Evolutionary conservation across 2,113 vertebrate species (phyloP).

Genomic region (Gnathonemus echidnorhynchus): DNA sequence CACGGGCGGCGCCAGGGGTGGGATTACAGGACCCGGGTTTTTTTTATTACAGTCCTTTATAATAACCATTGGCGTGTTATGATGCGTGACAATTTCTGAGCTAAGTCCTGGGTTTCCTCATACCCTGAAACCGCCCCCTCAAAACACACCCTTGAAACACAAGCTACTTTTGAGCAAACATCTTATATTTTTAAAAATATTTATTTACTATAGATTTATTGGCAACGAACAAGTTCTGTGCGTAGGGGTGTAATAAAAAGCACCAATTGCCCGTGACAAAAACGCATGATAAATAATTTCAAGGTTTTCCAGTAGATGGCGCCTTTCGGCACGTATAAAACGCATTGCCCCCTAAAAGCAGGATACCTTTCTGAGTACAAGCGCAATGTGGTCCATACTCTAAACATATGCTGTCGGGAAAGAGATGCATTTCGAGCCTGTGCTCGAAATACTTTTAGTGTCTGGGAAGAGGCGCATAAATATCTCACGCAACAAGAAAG

Average conservation of each 20-base stretch:
- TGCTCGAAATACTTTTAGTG: conserved; percentile 6
- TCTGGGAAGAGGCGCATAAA: not conserved
- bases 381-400: conserved; percentile 27
- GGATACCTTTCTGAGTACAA: conserved; percentile 10
- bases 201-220: not conserved
- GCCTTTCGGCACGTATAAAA: conserved; percentile 17
- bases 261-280: not conserved
- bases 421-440: not conserved
- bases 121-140: not conserved
- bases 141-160: not conserved
- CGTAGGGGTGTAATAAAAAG: not conserved
- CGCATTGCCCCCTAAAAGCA: not conserved
- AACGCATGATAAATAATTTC: not conserved
- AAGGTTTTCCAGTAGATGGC: conserved; percentile 51
- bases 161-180: not conserved
- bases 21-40: not conserved
- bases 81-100: not conserved
- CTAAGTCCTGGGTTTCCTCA: not conserved
- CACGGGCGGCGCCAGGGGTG: not conserved
- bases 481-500: not conserved
- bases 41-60: not conserved
- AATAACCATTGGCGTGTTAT: not conserved
- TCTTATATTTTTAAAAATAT: not conserved
- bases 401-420: not conserved
- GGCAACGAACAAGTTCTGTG: not conserved